phyloP scores from a whole-genome alignment of 2,888 invertebrate genomes.

The Xylocampa areola region DNA sequence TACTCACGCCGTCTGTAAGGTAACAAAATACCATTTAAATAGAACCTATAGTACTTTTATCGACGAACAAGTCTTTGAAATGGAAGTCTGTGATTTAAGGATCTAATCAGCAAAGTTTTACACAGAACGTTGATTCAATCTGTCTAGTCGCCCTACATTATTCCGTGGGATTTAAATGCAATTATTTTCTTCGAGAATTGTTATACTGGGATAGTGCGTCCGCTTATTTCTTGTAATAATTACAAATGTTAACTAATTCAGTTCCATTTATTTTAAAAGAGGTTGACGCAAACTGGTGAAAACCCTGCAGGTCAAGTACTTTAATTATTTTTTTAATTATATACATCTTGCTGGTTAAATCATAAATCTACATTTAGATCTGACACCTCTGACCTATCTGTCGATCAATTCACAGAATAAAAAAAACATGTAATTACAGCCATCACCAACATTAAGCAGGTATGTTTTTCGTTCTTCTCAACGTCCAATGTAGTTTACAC shows the following conservation, averaged over 20 bases:
- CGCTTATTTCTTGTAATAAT: constrained; percentile 22
- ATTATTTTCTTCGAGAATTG: constrained; percentile 18
- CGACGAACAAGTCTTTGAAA: constrained; percentile 4
- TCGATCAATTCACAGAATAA: too few species aligned
- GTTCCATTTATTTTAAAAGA: constrained; percentile 9
- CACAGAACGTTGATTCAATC: constrained; percentile 12
- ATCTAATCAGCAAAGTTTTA: constrained; percentile 12
- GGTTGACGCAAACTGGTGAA: constrained; percentile 2
- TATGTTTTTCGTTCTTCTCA: constrained; percentile 4
- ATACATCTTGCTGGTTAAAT: too few species aligned
- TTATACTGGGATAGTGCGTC: constrained; percentile 6
- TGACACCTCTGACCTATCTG: too few species aligned
- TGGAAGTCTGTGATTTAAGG: constrained; percentile 9
- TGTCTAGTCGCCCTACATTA: constrained; percentile 7
- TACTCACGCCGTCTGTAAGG: neutral
- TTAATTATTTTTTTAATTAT: too few species aligned
- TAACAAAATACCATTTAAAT: neutral
- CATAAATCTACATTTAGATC: too few species aligned
- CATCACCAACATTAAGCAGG: constrained; percentile 2
- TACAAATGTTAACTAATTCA: constrained; percentile 13
- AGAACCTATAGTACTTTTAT: neutral
- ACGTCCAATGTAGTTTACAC: constrained; percentile 32
- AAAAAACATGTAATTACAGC: neutral
- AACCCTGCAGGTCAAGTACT: too few species aligned
- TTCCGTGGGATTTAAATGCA: constrained; percentile 22